Evolutionary conservation across 2,888 invertebrate species (phyloP).

Genomic region (Lithophane semibrunnea): DNA sequence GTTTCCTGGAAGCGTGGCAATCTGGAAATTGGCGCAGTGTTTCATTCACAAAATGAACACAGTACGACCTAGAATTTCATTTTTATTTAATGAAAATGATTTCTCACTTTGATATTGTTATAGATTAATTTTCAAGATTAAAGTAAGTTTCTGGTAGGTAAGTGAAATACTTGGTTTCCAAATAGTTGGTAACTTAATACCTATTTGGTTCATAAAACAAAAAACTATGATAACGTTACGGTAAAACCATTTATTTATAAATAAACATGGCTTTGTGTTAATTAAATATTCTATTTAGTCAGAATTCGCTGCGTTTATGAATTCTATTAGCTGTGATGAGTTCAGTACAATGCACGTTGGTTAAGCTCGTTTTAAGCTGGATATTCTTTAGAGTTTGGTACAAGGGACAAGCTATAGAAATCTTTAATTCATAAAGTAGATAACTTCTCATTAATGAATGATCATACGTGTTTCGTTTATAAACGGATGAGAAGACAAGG

Average conservation of each 20-base stretch:
- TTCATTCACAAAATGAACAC: not conserved
- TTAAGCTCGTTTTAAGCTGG: conserved; percentile 81
- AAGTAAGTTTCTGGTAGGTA: not conserved
- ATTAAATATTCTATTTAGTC: conserved; percentile 57
- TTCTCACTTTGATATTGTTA: not conserved
- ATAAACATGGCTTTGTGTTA: conserved; percentile 39
- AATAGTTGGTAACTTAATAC: not conserved
- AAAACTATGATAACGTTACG: not conserved
- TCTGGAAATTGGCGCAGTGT: not conserved
- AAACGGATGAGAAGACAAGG: no score
- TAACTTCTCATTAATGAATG: not conserved
- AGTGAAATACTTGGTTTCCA: not conserved
- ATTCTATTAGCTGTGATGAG: conserved; percentile 80
- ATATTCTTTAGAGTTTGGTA: conserved; percentile 71
- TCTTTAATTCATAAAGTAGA: no score
- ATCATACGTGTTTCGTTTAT: no score
- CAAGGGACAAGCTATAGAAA: conserved; percentile 57
- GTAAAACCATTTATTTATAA: conserved; percentile 17
- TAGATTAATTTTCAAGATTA: not conserved
- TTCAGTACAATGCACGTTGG: conserved; percentile 76
- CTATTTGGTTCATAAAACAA: not conserved
- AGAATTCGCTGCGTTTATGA: conserved; percentile 66
- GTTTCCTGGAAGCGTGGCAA: not conserved
- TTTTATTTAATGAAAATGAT: not conserved
- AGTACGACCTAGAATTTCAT: not conserved